phyloP scores from a whole-genome alignment of 37 sponge, comb jelly and placozoan genomes.

The Halichondria panicea region DNA sequence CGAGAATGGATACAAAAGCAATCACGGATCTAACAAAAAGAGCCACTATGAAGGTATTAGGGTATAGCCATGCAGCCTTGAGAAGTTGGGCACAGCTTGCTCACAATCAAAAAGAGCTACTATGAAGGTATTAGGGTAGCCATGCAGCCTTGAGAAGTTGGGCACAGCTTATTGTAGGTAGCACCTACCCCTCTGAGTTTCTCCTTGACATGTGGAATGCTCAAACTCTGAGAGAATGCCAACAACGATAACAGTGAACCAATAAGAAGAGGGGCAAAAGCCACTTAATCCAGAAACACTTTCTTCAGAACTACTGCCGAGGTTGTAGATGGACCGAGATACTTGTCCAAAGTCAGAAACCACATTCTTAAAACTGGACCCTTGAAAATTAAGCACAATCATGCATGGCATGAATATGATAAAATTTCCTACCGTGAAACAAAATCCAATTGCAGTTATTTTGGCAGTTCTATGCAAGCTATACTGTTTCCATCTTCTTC shows the following conservation, averaged over 20 bases:
- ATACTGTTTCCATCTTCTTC: conserved; percentile 28
- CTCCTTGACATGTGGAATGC: conserved; percentile 11
- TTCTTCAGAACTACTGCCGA: conserved; percentile 43
- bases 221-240: conserved; percentile 29
- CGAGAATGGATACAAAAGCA: too few species aligned
- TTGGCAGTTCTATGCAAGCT: conserved; percentile 37
- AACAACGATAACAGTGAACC: conserved; percentile 30
- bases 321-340: conserved; percentile 23
- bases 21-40: too few species aligned
- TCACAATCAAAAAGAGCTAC: not conserved
- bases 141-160: not conserved
- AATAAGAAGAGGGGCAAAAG: conserved; percentile 57
- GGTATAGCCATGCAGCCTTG: not conserved
- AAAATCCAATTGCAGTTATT: conserved; percentile 54
- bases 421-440: conserved; percentile 48
- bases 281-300: conserved; percentile 50
- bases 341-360: not conserved
- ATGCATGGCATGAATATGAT: not conserved
- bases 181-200: conserved; percentile 34
- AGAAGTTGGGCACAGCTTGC: not conserved
- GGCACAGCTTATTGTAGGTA: not conserved
- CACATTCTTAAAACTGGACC: not conserved
- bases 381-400: not conserved
- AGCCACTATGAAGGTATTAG: not conserved
- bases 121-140: not conserved